Evolutionary conservation across 2,888 invertebrate species (phyloP), one percentile per base, ranked within the genome.

Genomic region (Aricia artaxerxes): DNA sequence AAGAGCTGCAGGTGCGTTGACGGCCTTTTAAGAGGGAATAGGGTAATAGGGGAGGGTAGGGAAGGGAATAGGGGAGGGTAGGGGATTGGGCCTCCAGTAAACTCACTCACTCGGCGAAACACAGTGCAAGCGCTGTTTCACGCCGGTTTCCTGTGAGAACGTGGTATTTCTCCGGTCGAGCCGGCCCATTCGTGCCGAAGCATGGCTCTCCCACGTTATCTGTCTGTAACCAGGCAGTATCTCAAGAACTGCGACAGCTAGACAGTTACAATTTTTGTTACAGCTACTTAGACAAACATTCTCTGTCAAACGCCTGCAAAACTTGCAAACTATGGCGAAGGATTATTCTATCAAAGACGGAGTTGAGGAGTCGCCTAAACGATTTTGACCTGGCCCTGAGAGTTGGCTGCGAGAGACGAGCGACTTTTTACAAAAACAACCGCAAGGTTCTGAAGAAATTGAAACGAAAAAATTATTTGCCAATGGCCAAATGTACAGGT

Each of bases 231-330:
- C 40, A 40, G 40, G 40, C 40, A 40, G 6, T 40, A 40, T 60
- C 76, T 40, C 40, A 40, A 40, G 40, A 40, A 7, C 40, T 40
- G 40, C 40, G 6, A 40, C 40, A 6, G 40, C 40, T 6, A 40
- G 40, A 6, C 1, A 40, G 40, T 40, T 40, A 6, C 6, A 6
- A 6, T 6, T 78, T 44, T 61, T 73, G 76, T 82, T 84, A 40
- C 81, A 93, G 93, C 1, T 93, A 88, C 83, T 85, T 94, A 81
- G 91, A 93, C 77, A 87, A 88, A 76, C 80, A 79, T 16, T 88
- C 92, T 0, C 84, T 94, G 5, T 86, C 87, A 1, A 85, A 81
- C 9, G 92, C 90, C n/a, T 85, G 84, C 31, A 84, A 83, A 35
- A 85, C 88, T 1, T 83, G 83, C 73, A 87, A 85, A 81, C 83